Conservation (phyloP, 37 sponge, comb jelly and placozoan genomes). For the Amphimedon queenslandica region DNA sequence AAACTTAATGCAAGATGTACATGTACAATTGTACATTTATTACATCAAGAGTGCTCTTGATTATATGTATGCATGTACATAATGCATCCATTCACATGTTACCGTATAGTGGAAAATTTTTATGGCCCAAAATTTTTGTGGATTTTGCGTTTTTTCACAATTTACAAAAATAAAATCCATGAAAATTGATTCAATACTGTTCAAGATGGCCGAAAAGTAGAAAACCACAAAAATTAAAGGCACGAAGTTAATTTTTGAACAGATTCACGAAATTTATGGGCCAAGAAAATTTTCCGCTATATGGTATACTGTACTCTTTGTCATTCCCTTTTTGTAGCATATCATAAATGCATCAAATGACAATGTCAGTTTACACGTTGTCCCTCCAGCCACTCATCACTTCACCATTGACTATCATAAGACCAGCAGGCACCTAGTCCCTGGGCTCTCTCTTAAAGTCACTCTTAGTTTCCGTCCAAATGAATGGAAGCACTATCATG, state of each 20-base stretch:
- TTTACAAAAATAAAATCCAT: too few relatives aligned
- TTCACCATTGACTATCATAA: slow-evolving; percentile 66
- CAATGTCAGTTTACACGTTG: slow-evolving; percentile 72
- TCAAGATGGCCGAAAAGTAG: too few relatives aligned
- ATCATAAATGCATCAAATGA: slow-evolving; percentile 63
- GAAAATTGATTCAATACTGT: too few relatives aligned
- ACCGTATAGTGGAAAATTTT: too few relatives aligned
- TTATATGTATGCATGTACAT: too few relatives aligned
- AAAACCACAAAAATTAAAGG: too few relatives aligned
- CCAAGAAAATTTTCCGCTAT: too few relatives aligned
- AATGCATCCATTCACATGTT: not conserved
- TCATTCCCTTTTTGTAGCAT: slow-evolving; percentile 23
- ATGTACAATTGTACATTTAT: not conserved
- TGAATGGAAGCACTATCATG: slow-evolving; percentile 81
- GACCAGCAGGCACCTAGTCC: slow-evolving; percentile 61
- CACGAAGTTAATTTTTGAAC: too few relatives aligned
- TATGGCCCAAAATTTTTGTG: too few relatives aligned
- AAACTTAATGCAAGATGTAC: not conserved
- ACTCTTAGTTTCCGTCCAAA: slow-evolving; percentile 64
- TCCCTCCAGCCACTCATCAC: slow-evolving; percentile 61
- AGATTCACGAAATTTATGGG: too few relatives aligned
- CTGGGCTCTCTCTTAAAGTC: slow-evolving; percentile 78
- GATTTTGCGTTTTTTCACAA: too few relatives aligned
- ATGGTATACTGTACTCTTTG: not conserved
- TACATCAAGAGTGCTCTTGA: too few relatives aligned